phyloP scores from a whole-genome alignment of 2,888 invertebrate genomes.

The Ditylenchus weischeri region DNA sequence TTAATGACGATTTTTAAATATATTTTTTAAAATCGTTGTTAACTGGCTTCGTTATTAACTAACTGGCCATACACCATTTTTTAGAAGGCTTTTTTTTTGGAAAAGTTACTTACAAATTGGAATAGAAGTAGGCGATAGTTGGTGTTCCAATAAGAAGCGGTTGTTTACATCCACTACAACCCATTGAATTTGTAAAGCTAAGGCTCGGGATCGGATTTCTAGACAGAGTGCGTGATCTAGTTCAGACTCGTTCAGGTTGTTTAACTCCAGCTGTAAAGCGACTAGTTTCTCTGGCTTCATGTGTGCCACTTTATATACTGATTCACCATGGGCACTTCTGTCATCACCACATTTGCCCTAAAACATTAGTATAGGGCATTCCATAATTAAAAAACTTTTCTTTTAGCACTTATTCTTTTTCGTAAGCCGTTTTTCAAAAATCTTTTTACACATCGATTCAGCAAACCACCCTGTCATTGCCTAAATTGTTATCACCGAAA shows the following conservation, averaged over 20 bases:
- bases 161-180: conserved; percentile 45
- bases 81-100: not conserved
- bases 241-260: conserved; percentile 37
- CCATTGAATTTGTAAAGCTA: conserved; percentile 55
- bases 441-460: too few relatives aligned
- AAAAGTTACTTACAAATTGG: conserved; percentile 39
- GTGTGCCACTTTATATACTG: conserved; percentile 38
- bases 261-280: conserved; percentile 43
- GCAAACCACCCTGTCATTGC: too few relatives aligned
- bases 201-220: conserved; percentile 36
- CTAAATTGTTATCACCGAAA: too few relatives aligned
- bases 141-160: conserved; percentile 46
- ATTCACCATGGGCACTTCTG: conserved; percentile 41
- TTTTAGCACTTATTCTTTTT: too few relatives aligned
- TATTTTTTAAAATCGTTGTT: too few relatives aligned
- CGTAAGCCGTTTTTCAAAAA: too few relatives aligned
- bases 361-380: not conserved
- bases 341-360: conserved; percentile 53
- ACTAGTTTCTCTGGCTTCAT: conserved; percentile 36
- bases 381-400: conserved; percentile 19
- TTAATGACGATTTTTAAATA: too few relatives aligned
- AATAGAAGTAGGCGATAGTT: conserved; percentile 33
- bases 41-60: too few relatives aligned
- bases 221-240: conserved; percentile 43
- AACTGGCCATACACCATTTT: too few relatives aligned